phyloP scores from a whole-genome alignment of 2,113 vertebrate genomes.

The Myxocyprinus asiaticus region DNA sequence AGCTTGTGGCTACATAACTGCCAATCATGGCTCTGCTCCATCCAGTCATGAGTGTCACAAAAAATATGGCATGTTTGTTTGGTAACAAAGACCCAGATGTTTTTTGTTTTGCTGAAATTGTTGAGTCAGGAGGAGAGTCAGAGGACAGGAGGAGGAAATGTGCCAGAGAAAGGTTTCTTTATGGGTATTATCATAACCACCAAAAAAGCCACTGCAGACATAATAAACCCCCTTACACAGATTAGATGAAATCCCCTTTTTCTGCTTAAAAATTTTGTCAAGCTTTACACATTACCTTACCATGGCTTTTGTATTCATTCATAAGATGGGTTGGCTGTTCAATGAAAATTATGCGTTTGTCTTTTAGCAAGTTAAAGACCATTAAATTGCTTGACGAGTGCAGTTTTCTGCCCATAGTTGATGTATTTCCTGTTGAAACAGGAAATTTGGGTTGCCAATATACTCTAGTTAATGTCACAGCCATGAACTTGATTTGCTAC shows the following conservation, averaged over 20 bases:
- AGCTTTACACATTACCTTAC: conserved; percentile 15
- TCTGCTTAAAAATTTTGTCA: conserved; percentile 13
- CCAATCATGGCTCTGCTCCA: too few species aligned
- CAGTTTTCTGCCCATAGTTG: too few species aligned
- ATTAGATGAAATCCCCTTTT: conserved; percentile 22
- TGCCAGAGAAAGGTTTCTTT: conserved; percentile 8
- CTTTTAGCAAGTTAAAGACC: conserved; percentile 10
- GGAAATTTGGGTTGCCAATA: too few species aligned
- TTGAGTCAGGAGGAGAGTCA: background rate
- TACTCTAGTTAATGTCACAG: too few species aligned
- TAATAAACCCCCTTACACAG: conserved; percentile 20
- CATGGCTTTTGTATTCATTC: conserved; percentile 4
- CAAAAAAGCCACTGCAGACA: conserved; percentile 12
- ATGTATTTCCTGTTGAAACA: too few species aligned
- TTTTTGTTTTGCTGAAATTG: background rate
- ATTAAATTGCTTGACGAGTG: too few species aligned
- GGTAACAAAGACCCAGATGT: too few species aligned
- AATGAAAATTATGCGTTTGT: background rate
- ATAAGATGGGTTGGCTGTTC: too few species aligned
- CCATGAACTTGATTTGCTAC: too few species aligned
- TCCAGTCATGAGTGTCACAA: background rate
- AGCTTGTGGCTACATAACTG: too few species aligned
- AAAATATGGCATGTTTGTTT: background rate
- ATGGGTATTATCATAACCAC: conserved; percentile 4
- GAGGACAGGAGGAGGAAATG: too few species aligned